phyloP scores from a whole-genome alignment of 2,888 invertebrate species.

The Craniophora ligustri region DNA sequence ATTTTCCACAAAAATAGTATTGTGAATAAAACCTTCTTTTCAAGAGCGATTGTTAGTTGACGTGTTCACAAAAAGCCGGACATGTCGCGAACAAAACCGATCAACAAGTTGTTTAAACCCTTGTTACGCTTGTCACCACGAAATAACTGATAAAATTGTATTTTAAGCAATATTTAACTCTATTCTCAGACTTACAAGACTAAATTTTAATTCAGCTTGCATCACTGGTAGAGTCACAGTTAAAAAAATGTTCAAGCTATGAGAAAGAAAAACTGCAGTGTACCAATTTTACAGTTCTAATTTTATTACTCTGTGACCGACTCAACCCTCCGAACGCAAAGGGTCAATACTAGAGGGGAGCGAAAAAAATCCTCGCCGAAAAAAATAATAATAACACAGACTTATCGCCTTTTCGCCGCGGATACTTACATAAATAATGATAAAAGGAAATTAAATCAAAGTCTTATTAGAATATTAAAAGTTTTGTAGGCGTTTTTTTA shows the following conservation, averaged over 20 bases:
- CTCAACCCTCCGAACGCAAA: constrained; percentile 63
- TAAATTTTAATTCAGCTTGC: neutral
- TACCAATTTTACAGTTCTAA: neutral
- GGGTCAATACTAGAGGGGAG: constrained; percentile 70
- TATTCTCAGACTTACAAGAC: neutral
- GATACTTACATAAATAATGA: constrained; percentile 87
- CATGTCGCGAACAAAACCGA: constrained; percentile 71
- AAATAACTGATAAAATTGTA: neutral
- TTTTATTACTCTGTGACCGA: constrained; percentile 59
- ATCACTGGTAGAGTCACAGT: constrained; percentile 7
- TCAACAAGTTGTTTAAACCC: constrained; percentile 79
- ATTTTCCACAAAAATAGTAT: constrained; percentile 45
- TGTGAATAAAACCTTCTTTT: constrained; percentile 60
- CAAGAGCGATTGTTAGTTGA: constrained; percentile 67
- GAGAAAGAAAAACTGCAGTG: constrained; percentile 1
- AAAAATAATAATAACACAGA: constrained; percentile 78
- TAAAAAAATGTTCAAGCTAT: neutral
- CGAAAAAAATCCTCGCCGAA: constrained; percentile 64
- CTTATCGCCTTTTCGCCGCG: constrained; percentile 83
- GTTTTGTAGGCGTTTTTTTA: constrained; percentile 84
- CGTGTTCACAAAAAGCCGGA: constrained; percentile 72
- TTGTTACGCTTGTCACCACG: constrained; percentile 66
- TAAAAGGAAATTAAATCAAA: constrained; percentile 89
- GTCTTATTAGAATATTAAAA: constrained; percentile 88
- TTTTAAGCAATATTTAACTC: constrained; percentile 9